phyloP scores from a whole-genome alignment of 2,113 vertebrate genomes.

The Anseranas semipalmata region DNA sequence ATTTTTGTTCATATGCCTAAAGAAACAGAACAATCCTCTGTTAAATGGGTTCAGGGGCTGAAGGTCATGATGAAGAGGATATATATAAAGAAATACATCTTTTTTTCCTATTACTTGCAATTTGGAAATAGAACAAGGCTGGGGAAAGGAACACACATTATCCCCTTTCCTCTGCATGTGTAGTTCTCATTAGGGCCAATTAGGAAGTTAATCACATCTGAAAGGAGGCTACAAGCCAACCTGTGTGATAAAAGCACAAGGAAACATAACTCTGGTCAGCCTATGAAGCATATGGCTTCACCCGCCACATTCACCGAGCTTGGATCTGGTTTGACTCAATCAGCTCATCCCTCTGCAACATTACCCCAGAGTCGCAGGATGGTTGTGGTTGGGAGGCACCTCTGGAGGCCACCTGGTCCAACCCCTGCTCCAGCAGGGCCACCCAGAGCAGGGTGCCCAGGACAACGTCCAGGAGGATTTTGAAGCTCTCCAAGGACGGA shows the following conservation, averaged over 20 bases:
- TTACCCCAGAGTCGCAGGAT: too few species aligned
- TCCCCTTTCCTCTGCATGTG: conserved; percentile 11
- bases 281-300: not conserved
- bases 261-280: not conserved
- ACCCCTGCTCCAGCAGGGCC: too few species aligned
- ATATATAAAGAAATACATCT: not conserved
- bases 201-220: conserved; percentile 22
- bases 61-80: not conserved
- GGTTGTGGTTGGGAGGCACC: too few species aligned
- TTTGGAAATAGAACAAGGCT: not conserved
- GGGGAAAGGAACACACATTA: not conserved
- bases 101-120: not conserved
- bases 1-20: not conserved
- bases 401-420: too few species aligned
- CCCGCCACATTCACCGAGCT: not conserved
- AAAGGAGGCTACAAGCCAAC: conserved; percentile 30
- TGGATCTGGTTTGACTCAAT: accelerated
- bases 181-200: conserved; percentile 40
- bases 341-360: not conserved
- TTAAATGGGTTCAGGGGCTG: not conserved
- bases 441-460: too few species aligned
- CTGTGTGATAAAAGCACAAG: conserved; percentile 10
- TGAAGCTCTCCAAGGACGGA: too few species aligned
- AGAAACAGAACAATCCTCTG: not conserved
- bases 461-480: too few species aligned